These are phyloP conservation scores for Orbicella faveolata DNA, from an alignment of 64 coral and sea anemone genomes.

Conservation along the genomic window DNA sequence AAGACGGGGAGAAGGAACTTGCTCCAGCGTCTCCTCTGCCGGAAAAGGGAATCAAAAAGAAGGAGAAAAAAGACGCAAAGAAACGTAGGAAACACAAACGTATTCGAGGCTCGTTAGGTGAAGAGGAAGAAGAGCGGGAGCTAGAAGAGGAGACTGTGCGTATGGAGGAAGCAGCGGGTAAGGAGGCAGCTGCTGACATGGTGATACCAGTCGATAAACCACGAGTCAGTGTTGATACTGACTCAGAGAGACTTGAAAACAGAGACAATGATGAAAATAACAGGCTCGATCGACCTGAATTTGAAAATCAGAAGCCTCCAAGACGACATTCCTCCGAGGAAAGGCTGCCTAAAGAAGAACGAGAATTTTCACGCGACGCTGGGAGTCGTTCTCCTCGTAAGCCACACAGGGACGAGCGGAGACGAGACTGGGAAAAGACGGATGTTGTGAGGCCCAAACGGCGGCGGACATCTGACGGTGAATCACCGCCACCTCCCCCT, in stretches of 20 bases:
- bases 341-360: slow-evolving; percentile 57
- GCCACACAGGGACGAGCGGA: slow-evolving; percentile 68
- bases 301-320: slow-evolving; percentile 36
- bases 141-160: background rate
- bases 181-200: background rate
- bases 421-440: slow-evolving; percentile 54
- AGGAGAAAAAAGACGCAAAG: slow-evolving; percentile 70
- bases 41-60: slow-evolving; percentile 46
- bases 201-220: background rate
- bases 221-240: background rate
- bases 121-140: slow-evolving; percentile 38
- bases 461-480: slow-evolving; percentile 53
- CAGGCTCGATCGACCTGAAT: slow-evolving; percentile 34
- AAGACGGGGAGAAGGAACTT: background rate
- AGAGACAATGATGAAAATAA: background rate
- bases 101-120: slow-evolving; percentile 52
- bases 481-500: slow-evolving; percentile 90
- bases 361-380: slow-evolving; percentile 31
- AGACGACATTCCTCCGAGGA: slow-evolving; percentile 50
- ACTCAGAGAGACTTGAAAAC: slow-evolving; percentile 15
- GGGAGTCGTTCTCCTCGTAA: slow-evolving; percentile 35
- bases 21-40: slow-evolving; percentile 15
- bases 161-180: background rate
- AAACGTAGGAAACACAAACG: slow-evolving; percentile 75
- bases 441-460: slow-evolving; percentile 64